Base-by-base conservation (phyloP, 30 jellyfish, hydroid and myxozoan species). In the Aurelia sp. region DNA sequence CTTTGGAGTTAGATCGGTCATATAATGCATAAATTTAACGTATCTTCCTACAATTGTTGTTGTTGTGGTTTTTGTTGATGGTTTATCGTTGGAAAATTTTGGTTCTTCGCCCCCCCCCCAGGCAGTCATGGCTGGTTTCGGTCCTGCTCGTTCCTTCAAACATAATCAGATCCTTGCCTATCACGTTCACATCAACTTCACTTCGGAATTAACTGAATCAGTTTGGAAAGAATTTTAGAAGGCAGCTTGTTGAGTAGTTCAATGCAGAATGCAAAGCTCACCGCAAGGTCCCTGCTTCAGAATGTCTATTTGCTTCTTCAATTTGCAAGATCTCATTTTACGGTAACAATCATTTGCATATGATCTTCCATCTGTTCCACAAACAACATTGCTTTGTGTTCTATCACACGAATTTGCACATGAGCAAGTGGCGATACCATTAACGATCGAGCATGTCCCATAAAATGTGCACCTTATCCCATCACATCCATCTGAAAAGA, bases 331-430 rank as follows among this genome's bases (percentile, higher is more conserved):
- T 16, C 48, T 81, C 33, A 63, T 80, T 20, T 67, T 63, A 89
- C 74, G 24, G 38, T 41, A 74, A 65, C 97, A 89, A 10, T 65
- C 68, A 50, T 74, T 89, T 51, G 74, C 68, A 82, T 89, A 89
- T 18, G 92, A 53, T 62, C 92, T 68, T 22, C 97, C 97, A 63
- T 89, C 92, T 20, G 71, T 53, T 9, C 89, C 97, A 69, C 97
- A 89, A 0, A 72, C 70, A 40, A 78, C 78, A 8, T 65, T 62
- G n/a, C 0, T 27, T 13, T 47, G 70, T 13, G 48, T 33, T 48
- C 72, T 78, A 63, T 66, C 81, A 60, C 97, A 89, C 21, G 55
- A 17, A 65, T 76, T 72, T 53, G 67, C 35, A 80, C 97, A 89
- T 63, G 52, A 53, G 81, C 97, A 89, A 38, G 72, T 35, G 8